Evolutionary conservation across 92 coral and sea anemone species (phyloP).

Genomic region (Plumapathes pennacea): DNA sequence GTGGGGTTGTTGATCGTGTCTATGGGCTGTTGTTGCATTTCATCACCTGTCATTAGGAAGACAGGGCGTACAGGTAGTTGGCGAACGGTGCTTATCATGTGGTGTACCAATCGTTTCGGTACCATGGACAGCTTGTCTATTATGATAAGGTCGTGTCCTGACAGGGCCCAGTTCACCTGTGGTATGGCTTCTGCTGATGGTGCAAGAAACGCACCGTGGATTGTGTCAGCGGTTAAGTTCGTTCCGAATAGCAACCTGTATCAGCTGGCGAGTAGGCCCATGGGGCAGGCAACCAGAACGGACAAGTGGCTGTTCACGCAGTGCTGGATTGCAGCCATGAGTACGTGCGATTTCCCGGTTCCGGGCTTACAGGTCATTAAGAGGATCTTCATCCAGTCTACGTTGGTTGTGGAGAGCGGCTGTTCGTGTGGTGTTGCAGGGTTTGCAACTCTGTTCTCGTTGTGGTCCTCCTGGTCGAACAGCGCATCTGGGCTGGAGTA

Average conservation of each 20-base stretch:
- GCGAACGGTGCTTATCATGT: not conserved
- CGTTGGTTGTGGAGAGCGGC: too few species aligned
- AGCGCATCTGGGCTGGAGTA: too few species aligned
- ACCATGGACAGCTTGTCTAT: constrained; percentile 31
- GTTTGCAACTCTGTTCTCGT: too few species aligned
- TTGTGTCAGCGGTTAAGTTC: constrained; percentile 1
- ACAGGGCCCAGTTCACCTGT: constrained; percentile 1
- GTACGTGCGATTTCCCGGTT: not conserved
- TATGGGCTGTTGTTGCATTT: not conserved
- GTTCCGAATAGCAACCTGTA: not conserved
- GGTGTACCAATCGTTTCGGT: not conserved
- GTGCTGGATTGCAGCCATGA: not conserved
- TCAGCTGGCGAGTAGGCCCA: too few species aligned
- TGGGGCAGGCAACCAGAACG: constrained; percentile 6
- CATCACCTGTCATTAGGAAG: not conserved
- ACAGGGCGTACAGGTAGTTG: not conserved
- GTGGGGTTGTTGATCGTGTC: not conserved
- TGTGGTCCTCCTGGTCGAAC: too few species aligned
- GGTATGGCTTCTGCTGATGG: not conserved
- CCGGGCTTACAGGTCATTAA: constrained; percentile 1
- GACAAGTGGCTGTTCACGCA: not conserved
- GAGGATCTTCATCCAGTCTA: too few species aligned
- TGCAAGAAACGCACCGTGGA: constrained; percentile 5
- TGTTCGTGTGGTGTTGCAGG: too few species aligned
- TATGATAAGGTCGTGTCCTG: constrained; percentile 1